A percentile compares a stretch with the other conserved stretches of the same genome.
Conservation (phyloP, 2,797 vertebrate species). For the Sternarchorhynchus goeldii region DNA sequence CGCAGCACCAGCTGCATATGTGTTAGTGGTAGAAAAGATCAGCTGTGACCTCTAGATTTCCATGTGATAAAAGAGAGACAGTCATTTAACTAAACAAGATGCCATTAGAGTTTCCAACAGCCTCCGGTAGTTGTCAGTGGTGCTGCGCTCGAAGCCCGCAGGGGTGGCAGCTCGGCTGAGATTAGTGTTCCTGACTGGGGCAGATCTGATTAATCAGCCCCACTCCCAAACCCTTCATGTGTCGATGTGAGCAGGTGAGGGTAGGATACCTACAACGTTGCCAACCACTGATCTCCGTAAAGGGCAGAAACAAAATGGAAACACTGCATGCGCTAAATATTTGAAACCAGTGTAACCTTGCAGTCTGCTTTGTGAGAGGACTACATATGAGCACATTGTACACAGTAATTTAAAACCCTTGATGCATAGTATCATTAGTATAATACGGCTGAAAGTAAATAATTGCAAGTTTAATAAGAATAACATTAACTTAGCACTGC, state of each 20-base stretch:
- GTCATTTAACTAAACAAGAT: background rate
- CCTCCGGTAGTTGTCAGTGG: background rate
- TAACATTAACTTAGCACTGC: background rate
- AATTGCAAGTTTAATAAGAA: no score
- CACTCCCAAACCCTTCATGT: background rate
- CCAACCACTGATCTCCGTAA: background rate
- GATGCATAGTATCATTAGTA: no score
- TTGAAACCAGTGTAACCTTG: background rate
- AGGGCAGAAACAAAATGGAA: background rate
- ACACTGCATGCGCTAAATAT: background rate
- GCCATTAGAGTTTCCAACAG: background rate
- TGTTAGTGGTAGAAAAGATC: background rate
- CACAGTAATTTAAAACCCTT: no score
- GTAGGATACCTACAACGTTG: no score
- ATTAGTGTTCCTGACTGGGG: background rate
- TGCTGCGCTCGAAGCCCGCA: background rate
- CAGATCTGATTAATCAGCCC: constrained; percentile 7
- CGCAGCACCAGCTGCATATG: background rate
- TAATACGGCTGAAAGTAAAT: no score
- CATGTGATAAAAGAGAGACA: constrained; percentile 26
- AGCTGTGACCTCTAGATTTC: constrained; percentile 27
- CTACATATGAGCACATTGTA: no score
- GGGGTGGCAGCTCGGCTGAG: constrained; percentile 51
- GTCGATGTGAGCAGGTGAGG: background rate
- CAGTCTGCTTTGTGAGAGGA: no score